Evolutionary conservation across 2,888 invertebrate genomes (phyloP), one percentile per base, ranked within the genome.

Genomic region (Archaeoteleia sp.): DNA sequence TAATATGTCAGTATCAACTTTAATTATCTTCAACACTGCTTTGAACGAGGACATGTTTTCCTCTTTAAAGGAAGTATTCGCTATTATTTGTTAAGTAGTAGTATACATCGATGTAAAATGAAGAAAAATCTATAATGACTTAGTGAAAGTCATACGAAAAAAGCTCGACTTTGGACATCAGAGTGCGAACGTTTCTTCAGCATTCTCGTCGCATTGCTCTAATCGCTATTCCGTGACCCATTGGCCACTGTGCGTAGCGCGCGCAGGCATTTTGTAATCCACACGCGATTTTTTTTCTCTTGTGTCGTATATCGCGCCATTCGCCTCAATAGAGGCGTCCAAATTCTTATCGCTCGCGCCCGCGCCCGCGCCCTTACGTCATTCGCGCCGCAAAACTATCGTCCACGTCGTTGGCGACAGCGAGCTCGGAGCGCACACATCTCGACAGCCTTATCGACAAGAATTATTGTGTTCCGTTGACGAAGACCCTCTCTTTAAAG

Each of bases 271-370:
- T 57, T 49, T 57, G 51, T 63, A 48, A 53, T 53, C 23, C 23
- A 15, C 43, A 34, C 25, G 3, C 49, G 49, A 35, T 9, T 20
- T 6, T 57, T 34, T 49, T 45, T 27, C 37, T n/a, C 12, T 45
- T 25, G 27, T 13, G 20, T 13, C 12, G 37, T 12, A 23, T 37
- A 53, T 39, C 46, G 53, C 60, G 45, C 39, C 58, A 60, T 58
- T 49, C 60, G 65, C 62, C 74, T 76, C 71, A 79, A 78, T 73
- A 76, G 76, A 80, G 78, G 79, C 81, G 81, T 80, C 76, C 66
- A 76, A 77, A 78, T 81, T 80, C 78, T 80, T 80, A 81, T 80
- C 81, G 75, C 67, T 69, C 68, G 14, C 72, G 70, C n/a, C n/a
- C n/a, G n/a, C n/a, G n/a, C n/a, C 70, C 42, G 55, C 49, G 48